Evolutionary conservation across 2,113 vertebrate genomes (phyloP).

Genomic region (Semnornis frantzii): DNA sequence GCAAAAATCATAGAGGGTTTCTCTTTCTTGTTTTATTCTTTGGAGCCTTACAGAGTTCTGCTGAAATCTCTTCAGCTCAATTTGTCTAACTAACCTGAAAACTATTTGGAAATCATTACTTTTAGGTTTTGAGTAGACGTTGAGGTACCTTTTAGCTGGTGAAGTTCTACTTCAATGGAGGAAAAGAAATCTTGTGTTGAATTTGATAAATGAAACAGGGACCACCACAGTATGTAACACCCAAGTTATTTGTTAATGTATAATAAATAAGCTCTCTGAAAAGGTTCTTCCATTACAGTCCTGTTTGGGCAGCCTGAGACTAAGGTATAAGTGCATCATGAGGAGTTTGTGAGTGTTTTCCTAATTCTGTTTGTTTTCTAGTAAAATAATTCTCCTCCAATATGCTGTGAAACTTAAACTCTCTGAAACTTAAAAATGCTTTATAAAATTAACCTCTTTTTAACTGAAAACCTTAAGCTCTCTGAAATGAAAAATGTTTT

Average conservation of each 20-base stretch:
- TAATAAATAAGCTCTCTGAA: not conserved
- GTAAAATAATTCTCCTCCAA: not conserved
- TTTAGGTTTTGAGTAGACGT: not conserved
- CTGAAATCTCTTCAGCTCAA: not conserved
- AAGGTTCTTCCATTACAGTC: not conserved
- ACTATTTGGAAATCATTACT: not conserved
- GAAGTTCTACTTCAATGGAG: not conserved
- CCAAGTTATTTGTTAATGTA: not conserved
- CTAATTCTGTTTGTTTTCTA: not conserved
- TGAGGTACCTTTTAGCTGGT: not conserved
- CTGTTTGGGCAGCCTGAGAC: not conserved
- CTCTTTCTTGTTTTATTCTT: not conserved
- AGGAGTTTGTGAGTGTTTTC: not conserved
- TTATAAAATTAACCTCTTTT: not conserved
- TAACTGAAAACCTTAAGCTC: not conserved
- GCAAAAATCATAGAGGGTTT: not conserved
- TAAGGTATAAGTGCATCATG: not conserved
- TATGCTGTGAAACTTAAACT: not conserved
- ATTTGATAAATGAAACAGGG: not conserved
- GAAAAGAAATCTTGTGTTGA: not conserved
- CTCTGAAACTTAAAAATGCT: not conserved
- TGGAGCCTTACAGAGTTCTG: not conserved
- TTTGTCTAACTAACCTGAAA: not conserved
- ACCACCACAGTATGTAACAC: fast-evolving
- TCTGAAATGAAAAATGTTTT: not conserved